A percentile compares a stretch with the other conserved stretches of the same genome.
phyloP scores from a whole-genome alignment of 2,113 vertebrate genomes.

The Myxocyprinus asiaticus region DNA sequence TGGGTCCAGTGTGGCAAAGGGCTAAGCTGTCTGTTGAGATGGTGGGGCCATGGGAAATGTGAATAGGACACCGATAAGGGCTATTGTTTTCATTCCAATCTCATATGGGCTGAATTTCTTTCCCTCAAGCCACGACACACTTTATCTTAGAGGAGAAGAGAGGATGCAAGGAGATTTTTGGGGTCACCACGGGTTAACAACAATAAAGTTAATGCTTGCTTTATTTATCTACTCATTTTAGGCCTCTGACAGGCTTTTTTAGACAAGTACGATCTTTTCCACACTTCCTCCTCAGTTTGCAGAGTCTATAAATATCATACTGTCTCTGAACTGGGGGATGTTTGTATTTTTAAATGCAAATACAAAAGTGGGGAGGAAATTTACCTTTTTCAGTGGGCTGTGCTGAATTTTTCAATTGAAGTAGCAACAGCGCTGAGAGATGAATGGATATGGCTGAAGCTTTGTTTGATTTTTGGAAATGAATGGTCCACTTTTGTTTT shows the following conservation, averaged over 20 bases:
- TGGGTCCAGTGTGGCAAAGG: slow-evolving; percentile 68
- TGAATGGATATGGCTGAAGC: slow-evolving; percentile 26
- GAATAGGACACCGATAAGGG: slow-evolving; percentile 84
- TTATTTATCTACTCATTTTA: slow-evolving; percentile 60
- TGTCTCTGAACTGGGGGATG: slow-evolving; percentile 10
- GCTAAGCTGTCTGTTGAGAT: slow-evolving; percentile 52
- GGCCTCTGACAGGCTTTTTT: slow-evolving; percentile 11
- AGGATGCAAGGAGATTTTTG: slow-evolving; percentile 60
- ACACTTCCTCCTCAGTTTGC: slow-evolving; percentile 30
- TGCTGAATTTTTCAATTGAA: slow-evolving; percentile 31
- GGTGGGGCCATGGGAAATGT: slow-evolving; percentile 80
- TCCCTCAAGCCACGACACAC: slow-evolving; percentile 70
- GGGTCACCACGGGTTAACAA: slow-evolving; percentile 69
- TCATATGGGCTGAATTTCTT: slow-evolving; percentile 80
- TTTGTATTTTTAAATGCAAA: slow-evolving; percentile 8
- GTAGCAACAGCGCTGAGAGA: slow-evolving; percentile 27
- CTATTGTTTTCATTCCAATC: slow-evolving; percentile 90
- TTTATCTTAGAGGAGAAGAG: slow-evolving; percentile 71
- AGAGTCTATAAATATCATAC: slow-evolving; percentile 38
- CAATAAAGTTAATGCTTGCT: slow-evolving; percentile 71
- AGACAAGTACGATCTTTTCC: slow-evolving; percentile 20
- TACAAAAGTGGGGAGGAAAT: slow-evolving; percentile 30
- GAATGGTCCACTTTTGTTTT: slow-evolving; percentile 37
- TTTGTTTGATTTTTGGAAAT: slow-evolving; percentile 42
- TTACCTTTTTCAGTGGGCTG: background rate